phyloP scores from a whole-genome alignment of 37 sponge, comb jelly and placozoan species.

The Crambe crambe region DNA sequence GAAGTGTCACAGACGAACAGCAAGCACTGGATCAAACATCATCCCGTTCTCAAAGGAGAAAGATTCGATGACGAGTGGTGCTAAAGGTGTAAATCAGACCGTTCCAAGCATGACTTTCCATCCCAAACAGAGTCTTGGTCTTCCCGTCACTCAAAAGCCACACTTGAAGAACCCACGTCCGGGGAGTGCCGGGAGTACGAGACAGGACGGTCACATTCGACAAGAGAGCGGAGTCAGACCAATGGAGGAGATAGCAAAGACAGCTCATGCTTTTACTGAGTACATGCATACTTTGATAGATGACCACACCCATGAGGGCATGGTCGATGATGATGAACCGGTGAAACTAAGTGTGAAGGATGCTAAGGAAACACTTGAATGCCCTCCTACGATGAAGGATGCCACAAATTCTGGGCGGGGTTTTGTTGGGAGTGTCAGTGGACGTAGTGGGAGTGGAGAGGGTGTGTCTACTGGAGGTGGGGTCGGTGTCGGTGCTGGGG shows the following conservation, averaged over 20 bases:
- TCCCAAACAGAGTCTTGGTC: neutral
- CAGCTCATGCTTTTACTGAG: constrained; percentile 1
- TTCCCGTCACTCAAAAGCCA: neutral
- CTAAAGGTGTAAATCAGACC: neutral
- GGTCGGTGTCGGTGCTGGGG: neutral
- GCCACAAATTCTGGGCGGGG: neutral
- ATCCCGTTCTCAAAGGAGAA: neutral
- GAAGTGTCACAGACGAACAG: constrained; percentile 43
- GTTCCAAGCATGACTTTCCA: neutral
- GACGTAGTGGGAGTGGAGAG: neutral
- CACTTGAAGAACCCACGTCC: neutral
- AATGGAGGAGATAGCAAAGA: constrained; percentile 9
- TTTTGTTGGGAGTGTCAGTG: neutral
- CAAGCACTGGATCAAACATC: constrained; percentile 44
- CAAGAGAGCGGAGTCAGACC: neutral
- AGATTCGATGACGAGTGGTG: neutral
- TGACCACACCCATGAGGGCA: neutral
- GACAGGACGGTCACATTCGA: neutral
- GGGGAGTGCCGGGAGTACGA: constrained; percentile 44
- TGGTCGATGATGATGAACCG: neutral
- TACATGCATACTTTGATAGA: constrained; percentile 10
- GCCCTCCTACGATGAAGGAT: neutral
- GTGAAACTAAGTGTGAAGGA: neutral
- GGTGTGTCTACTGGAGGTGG: neutral
- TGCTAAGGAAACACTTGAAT: neutral